phyloP scores from a whole-genome alignment of 2,113 vertebrate genomes.

The Falcunculus frontatus region DNA sequence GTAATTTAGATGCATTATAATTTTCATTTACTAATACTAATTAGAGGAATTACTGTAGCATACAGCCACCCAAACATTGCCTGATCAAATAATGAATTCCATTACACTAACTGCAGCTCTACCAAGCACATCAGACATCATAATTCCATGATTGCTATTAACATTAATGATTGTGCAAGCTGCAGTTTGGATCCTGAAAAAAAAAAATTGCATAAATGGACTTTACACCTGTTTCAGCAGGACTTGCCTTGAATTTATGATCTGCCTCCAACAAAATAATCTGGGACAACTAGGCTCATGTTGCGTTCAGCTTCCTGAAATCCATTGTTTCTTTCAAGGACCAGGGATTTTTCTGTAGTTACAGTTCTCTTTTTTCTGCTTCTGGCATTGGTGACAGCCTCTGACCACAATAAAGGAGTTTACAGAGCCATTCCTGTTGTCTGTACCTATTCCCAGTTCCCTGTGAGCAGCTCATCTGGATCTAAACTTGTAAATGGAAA shows the following conservation, averaged over 20 bases:
- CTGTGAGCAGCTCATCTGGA: not conserved
- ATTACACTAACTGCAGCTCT: not conserved
- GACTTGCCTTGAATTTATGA: not conserved
- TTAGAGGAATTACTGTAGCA: not conserved
- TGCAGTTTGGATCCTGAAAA: not conserved
- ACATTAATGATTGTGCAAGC: not conserved
- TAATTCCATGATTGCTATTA: not conserved
- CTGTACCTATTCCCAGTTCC: not conserved
- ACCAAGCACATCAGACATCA: not conserved
- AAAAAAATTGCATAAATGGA: not conserved
- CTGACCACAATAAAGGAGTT: not conserved
- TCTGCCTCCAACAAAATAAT: not conserved
- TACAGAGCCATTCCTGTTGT: not conserved
- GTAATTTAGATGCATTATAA: not conserved
- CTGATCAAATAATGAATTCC: slow-evolving; percentile 13
- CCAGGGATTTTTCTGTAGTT: not conserved
- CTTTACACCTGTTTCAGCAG: not conserved
- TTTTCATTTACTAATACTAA: not conserved
- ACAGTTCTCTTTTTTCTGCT: not conserved
- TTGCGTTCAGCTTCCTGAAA: not conserved
- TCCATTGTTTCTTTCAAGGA: not conserved
- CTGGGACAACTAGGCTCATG: not conserved
- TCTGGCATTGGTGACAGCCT: not conserved
- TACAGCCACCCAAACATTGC: not conserved
- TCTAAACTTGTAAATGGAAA: not conserved